Percentiles rank a stretch among this genome's conserved stretches.
These are phyloP conservation scores for Leptocoma aspasia DNA, from an alignment of 2,113 vertebrate genomes.

Conservation along the genomic window DNA sequence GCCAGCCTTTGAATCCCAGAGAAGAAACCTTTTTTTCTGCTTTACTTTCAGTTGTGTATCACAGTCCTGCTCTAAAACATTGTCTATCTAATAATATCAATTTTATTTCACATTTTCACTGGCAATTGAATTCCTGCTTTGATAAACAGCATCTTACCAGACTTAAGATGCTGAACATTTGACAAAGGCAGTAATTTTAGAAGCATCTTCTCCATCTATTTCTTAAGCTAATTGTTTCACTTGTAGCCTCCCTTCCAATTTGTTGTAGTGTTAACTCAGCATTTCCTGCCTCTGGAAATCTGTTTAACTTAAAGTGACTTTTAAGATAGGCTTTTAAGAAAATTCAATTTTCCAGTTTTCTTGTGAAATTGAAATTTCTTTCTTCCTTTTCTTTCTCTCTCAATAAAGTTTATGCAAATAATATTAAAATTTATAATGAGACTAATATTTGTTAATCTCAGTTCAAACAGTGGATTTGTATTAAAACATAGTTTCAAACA, in stretches of 20 bases:
- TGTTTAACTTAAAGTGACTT: background rate
- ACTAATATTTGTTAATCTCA: slow-evolving; percentile 60
- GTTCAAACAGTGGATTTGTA: slow-evolving; percentile 52
- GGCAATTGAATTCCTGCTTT: background rate
- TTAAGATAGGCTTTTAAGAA: background rate
- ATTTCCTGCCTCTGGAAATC: slow-evolving; percentile 10
- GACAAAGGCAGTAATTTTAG: background rate
- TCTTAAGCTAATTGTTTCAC: slow-evolving; percentile 31
- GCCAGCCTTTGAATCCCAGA: background rate
- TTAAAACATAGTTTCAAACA: slow-evolving; percentile 13
- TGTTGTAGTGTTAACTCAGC: slow-evolving; percentile 14
- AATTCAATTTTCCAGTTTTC: background rate
- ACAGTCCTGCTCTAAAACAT: background rate
- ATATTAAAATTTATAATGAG: slow-evolving; percentile 9
- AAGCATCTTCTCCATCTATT: background rate
- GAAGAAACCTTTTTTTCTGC: background rate
- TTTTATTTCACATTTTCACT: background rate
- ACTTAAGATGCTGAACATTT: background rate
- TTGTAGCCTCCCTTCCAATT: background rate
- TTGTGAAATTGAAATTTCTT: slow-evolving; percentile 17
- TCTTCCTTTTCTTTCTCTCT: background rate
- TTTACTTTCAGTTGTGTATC: background rate
- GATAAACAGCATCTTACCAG: background rate
- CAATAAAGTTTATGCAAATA: slow-evolving; percentile 35
- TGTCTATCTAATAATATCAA: background rate